Evolutionary conservation across 2,888 invertebrate species (phyloP), one percentile per base, ranked within the genome.

Genomic region (Folsomia manolachei): DNA sequence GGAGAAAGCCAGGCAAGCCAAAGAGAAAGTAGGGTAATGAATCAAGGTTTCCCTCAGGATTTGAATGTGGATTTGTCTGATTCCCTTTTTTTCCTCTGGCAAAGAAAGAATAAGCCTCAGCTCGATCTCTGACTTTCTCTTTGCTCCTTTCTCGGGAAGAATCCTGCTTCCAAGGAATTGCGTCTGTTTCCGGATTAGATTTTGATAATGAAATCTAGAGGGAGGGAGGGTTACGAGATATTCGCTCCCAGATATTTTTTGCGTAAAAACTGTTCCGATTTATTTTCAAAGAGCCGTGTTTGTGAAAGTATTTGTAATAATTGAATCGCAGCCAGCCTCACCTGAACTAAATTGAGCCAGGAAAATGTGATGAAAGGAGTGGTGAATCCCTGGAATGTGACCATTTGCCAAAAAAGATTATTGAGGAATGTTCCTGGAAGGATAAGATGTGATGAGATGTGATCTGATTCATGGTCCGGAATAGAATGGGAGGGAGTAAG

Each of bases 1-100:
- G 26, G 27, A 63, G 27, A 27, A 56, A 21, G 18, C 9, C 14
- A 27, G 27, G 63, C n/a, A 24, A 62, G 18, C 24, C 14, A 18
- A 25, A 26, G 25, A 18, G 27, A 27, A 63, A 63, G 63, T 63
- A 27, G 63, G 63, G 26, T 63, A 63, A 63, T 63, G 63, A 63
- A n/a, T n/a, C n/a, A n/a, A 63, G 63, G 63, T n/a, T n/a, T 27
- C 4, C 19, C 7, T 56, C 19, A 18, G 26, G 63, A 27, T 63
- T 25, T 62, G 62, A 62, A 62, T 62, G 24, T 62, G 63, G 63
- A 63, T 63, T 63, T 63, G 4, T 56, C 21, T 7, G 56, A n/a
- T 56, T 56, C 7, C 56, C 56, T 56, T 19, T 56, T 19, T 56
- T 56, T 56, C 56, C 19, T 56, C 39, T 9, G 39, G 7, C 39